Evolutionary conservation across 2,113 vertebrate species (phyloP).

Genomic region (Lynx canadensis): DNA sequence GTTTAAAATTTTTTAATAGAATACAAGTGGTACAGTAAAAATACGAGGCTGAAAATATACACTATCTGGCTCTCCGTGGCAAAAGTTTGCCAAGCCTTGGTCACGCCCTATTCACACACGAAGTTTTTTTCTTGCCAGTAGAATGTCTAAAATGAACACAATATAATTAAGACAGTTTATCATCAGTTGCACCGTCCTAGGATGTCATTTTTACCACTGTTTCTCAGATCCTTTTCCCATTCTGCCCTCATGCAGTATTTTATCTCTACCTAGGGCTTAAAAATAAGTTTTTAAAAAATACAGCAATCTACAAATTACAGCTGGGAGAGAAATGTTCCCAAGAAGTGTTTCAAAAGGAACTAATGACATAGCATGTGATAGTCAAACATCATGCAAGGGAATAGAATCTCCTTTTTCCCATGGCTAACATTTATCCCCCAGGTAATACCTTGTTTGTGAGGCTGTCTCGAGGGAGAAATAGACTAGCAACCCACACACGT

Average conservation of each 20-base stretch:
- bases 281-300: neutral
- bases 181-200: neutral
- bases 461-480: constrained; percentile 78
- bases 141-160: neutral
- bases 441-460: constrained; percentile 77
- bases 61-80: neutral
- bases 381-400: constrained; percentile 24
- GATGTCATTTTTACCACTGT: neutral
- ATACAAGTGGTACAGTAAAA: neutral
- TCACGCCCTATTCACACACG: neutral
- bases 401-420: constrained; percentile 53
- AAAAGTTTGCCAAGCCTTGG: neutral
- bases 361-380: neutral
- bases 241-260: neutral
- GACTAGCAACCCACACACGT: constrained; percentile 77
- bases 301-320: neutral
- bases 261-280: constrained; percentile 2
- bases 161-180: neutral
- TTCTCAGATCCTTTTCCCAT: neutral
- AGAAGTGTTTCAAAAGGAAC: constrained; percentile 46
- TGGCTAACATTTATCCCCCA: constrained; percentile 62
- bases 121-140: neutral
- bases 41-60: neutral
- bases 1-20: neutral
- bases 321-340: neutral